Evolutionary conservation across 2,113 vertebrate species (phyloP), one percentile per base, ranked within the genome.

Genomic region (Platysteira castanea): DNA sequence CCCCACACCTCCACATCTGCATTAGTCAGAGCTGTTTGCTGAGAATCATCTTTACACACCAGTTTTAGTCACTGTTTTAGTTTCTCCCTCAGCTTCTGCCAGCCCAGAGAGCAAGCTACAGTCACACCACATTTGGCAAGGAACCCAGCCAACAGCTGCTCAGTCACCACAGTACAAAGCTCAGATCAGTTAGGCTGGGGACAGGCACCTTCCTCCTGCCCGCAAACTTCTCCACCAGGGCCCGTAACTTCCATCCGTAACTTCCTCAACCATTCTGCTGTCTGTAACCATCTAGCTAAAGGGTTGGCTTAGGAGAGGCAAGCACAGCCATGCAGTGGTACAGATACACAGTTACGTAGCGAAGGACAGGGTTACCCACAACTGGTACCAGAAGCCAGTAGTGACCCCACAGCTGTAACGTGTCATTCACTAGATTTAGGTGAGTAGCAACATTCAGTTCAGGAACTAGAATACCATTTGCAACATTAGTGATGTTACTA

Each of bases 131-230:
- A 11, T 52, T 26, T 35, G 57, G 57, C 50, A 56, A 79, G 41
- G 44, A 93, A 77, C 13, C 3, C 78, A 60, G 77, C 11, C 44
- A 64, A 21, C 49, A 92, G 87, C 87, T 85, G 86, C 57, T 82
- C 79, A 42, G n/a, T 13, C 52, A 87, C 44, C 77, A 37, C 53
- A 70, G 18, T 3, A 56, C 49, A 35, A 61, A 82, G 61, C 30
- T 61, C 9, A 0, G 8, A 71, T 7, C 54, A 28, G 46, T 33
- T 35, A 15, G 0, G 1, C 6, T 1, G 1, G 23, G 21, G 26
- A 9, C 30, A 52, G 20, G n/a, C 24, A 75, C 26, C 42, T 70
- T 47, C 15, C 39, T 14, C 15, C 8, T 11, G 6, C 10, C 39
- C 67, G 21, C 9, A 60, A 1, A 57, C 64, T 50, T 54, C 41